Base-by-base conservation (phyloP, 2,113 vertebrate species). In the Tamias sibiricus region DNA sequence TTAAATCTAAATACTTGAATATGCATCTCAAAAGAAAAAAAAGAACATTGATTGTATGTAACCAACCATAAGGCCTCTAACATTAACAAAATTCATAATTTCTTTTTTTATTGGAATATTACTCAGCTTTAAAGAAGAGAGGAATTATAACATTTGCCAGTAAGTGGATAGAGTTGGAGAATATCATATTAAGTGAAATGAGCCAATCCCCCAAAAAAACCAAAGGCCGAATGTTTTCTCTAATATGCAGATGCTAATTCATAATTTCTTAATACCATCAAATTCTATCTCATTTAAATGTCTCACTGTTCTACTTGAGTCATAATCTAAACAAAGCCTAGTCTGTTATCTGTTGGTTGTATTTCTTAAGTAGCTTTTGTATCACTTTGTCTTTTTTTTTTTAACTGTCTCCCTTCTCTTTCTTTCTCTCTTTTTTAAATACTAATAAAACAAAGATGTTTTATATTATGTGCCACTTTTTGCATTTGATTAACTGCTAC, bases 1-100 rank as follows among this genome's bases (percentile, higher is more conserved):
- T 80, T 93, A 40, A 26, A 40, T 66, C 59, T 87, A 87, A 90
- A 26, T 62, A 47, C 26, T 92, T 84, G 68, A 92, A 72, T 40
- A 54, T 24, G 22, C 16, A 77, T 52, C 66, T 93, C 32, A 66
- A 84, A 92, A 87, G 19, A 86, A 32, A n/a, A 80, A 49, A 49
- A 49, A n/a, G 28, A 81, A 24, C 8, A n/a, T 80, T 79, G 71
- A 30, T 54, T 54, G 72, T 86, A 82, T 2, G 8, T 87, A 66
- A 83, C 3, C 35, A 66, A 83, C 3, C 35, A 10, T 24, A 57
- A 80, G 71, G 22, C 22, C 44, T 72, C 28, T 83, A 77, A 37
- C 35, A 62, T 69, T 57, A 57, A 57, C 35, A 86, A 88, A 88
- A 74, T 79, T n/a, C 0, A 10, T 75, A 93, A 75, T 75, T 90